Base-by-base conservation (phyloP, 1,140 invertebrate species). In the Glossosoma conforme region DNA sequence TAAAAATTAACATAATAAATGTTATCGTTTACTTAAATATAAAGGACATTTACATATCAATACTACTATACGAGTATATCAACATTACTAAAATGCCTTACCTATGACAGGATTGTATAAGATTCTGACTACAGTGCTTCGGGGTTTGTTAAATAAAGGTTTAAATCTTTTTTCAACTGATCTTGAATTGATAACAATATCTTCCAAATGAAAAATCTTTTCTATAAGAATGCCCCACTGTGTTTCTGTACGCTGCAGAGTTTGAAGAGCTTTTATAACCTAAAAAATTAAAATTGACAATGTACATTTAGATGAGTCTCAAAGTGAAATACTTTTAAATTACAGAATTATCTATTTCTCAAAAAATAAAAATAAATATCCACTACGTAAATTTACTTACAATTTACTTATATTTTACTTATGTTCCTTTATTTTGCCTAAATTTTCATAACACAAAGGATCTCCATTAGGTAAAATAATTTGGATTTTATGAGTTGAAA, bases 181-280 rank as follows among this genome's bases (percentile, higher is more conserved):
- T 33, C 79, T 77, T 62, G 86, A 77, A 73, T 95, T 96, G 44
- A 81, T 76, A 5, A 86, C 78, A 38, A 93, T 80, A 70, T 99
- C 95, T 72, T 99, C 95, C 57, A 97, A 72, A 60, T 83, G 74
- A 56, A 88, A 80, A 20, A 88, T 84, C 52, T 84, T 80, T 46
- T 91, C 81, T 24, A 98, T 80, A 60, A 96, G 79, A 41, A 90
- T 77, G 44, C 80, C 81, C 92, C 94, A 99, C 62, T 97, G 91
- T 0, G 91, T 91, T 69, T 95, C 89, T 13, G 92, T 95, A 53
- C 90, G 76, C 68, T 91, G 86, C 15, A 90, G 72, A 13, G 87
- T 90, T 72, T 98, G 93, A 3, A 97, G 68, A 0, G 88, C 83
- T 76, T 89, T 89, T 33, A 92, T 91, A 2, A 89, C 86, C 84